These are phyloP conservation scores for Brienomyrus brachyistius DNA, from an alignment of 2,113 vertebrate species.

Conservation along the genomic window DNA sequence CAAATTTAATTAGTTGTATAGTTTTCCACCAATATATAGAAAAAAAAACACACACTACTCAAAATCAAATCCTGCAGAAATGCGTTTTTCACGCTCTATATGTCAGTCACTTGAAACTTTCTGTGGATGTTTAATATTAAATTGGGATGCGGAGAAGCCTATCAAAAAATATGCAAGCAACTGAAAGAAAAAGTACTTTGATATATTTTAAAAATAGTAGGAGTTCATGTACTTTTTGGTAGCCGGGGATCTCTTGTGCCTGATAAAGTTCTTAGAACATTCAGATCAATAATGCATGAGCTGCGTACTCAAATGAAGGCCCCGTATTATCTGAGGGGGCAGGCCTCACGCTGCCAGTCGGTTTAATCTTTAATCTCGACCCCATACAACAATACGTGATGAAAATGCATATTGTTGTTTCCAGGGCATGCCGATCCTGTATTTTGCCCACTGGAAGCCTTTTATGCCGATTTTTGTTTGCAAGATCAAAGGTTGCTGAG, in stretches of 20 bases:
- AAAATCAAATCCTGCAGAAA: not conserved
- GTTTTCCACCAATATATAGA: not conserved
- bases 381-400: not conserved
- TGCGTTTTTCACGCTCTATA: not conserved
- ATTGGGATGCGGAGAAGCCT: not conserved
- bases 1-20: not conserved
- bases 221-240: not conserved
- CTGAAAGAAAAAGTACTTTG: not conserved
- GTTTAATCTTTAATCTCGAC: not conserved
- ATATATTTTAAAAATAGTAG: not conserved
- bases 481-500: not conserved
- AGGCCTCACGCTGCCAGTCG: not conserved
- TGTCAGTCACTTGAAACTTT: not conserved
- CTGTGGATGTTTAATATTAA: not conserved
- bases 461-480: not conserved
- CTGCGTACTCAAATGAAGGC: not conserved
- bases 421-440: not conserved
- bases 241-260: not conserved
- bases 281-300: conserved; percentile 8
- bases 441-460: not conserved
- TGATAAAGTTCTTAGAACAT: not conserved
- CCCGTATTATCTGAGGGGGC: not conserved
- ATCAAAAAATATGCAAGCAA: not conserved
- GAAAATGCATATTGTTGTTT: not conserved
- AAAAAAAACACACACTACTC: not conserved